Evolutionary conservation across 2,113 vertebrate genomes (phyloP).

Genomic region (Xenus cinereus): DNA sequence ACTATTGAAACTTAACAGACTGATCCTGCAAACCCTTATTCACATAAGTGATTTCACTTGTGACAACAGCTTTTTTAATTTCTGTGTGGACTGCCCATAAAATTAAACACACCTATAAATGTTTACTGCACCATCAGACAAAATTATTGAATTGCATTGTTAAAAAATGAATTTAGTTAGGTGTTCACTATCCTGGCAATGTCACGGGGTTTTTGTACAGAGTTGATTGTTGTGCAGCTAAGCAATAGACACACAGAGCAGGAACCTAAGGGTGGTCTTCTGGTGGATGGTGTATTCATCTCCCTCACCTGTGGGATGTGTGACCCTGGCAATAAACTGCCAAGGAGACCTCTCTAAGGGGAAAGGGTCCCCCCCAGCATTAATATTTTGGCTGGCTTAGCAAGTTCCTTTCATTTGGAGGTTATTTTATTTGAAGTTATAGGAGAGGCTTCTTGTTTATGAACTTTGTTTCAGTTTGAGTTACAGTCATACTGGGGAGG

Average conservation of each 20-base stretch:
- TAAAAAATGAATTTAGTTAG: background rate
- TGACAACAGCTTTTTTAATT: background rate
- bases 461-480: background rate
- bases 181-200: background rate
- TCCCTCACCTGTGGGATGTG: background rate
- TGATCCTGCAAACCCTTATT: background rate
- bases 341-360: background rate
- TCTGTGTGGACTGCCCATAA: background rate
- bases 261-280: background rate
- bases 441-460: background rate
- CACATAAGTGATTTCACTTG: rapidly evolving
- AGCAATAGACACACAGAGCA: background rate
- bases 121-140: background rate
- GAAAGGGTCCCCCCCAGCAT: background rate
- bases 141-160: background rate
- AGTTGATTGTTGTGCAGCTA: background rate
- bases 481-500: background rate
- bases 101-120: background rate
- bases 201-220: background rate
- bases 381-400: background rate
- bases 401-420: background rate
- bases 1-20: background rate
- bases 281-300: background rate
- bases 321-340: background rate
- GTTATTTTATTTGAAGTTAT: background rate